Evolutionary conservation across 2,888 invertebrate species (phyloP).

Genomic region (Yponomeuta sedellus): DNA sequence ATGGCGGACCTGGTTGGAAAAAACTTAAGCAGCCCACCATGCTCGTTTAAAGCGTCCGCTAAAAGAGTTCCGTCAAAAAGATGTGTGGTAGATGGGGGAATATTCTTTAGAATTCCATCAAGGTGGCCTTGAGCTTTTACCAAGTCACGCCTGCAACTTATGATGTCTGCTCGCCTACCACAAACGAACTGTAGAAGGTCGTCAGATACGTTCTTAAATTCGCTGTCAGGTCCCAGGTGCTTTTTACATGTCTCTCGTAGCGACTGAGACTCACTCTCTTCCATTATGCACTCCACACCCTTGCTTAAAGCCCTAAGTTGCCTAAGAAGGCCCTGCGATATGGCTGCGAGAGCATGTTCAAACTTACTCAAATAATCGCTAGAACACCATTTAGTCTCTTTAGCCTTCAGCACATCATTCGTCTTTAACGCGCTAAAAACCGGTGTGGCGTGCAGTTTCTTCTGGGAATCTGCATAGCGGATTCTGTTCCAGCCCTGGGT

Average conservation of each 20-base stretch:
- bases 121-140: not conserved
- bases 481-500: not conserved
- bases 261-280: not conserved
- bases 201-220: not conserved
- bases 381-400: no score
- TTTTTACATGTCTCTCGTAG: no score
- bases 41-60: no score
- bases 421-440: not conserved
- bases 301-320: not conserved
- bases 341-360: no score
- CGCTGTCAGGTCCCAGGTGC: not conserved
- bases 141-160: not conserved
- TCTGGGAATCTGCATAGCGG: not conserved
- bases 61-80: no score
- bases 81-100: no score
- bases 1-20: no score
- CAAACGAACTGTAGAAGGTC: not conserved
- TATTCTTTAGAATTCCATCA: no score
- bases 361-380: no score
- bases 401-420: not conserved
- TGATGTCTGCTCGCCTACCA: not conserved
- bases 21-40: no score
- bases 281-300: not conserved
- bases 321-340: not conserved
- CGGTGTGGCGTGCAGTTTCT: slow-evolving; percentile 5